A percentile compares a stretch with the other conserved stretches of the same genome.
These are phyloP conservation scores for Phocides pigmalion DNA, from an alignment of 1,140 invertebrate species.

Conservation along the genomic window DNA sequence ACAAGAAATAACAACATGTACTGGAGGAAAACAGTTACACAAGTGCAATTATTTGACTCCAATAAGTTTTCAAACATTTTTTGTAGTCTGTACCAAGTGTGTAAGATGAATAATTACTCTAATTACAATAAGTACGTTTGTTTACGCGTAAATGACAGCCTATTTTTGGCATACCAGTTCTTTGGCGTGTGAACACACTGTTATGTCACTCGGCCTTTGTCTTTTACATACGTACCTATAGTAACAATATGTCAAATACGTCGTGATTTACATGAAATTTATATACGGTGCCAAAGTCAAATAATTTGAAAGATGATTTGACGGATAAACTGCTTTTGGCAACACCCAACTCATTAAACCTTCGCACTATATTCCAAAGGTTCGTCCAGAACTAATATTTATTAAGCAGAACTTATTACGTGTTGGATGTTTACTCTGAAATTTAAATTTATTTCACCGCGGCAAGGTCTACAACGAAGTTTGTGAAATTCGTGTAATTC, in stretches of 20 bases:
- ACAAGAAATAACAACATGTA: background rate
- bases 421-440: background rate
- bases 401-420: constrained; percentile 2
- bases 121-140: too few species aligned
- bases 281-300: constrained; percentile 51
- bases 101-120: background rate
- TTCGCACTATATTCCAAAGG: constrained; percentile 17
- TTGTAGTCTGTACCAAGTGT: background rate
- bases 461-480: background rate
- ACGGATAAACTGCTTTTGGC: constrained; percentile 39
- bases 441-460: background rate
- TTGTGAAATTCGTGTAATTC: too few species aligned
- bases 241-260: constrained; percentile 45
- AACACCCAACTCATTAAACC: constrained; percentile 13
- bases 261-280: constrained; percentile 55
- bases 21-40: background rate
- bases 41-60: background rate
- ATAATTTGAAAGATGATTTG: constrained; percentile 44
- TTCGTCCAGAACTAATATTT: constrained; percentile 15
- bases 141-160: constrained; percentile 10
- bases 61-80: background rate
- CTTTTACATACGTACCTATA: constrained; percentile 39
- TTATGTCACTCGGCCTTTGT: constrained; percentile 46
- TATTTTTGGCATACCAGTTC: constrained; percentile 43
- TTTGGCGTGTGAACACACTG: constrained; percentile 40